Conservation (phyloP, 37 sponge, comb jelly and placozoan species). For the Petrosia ficiformis region DNA sequence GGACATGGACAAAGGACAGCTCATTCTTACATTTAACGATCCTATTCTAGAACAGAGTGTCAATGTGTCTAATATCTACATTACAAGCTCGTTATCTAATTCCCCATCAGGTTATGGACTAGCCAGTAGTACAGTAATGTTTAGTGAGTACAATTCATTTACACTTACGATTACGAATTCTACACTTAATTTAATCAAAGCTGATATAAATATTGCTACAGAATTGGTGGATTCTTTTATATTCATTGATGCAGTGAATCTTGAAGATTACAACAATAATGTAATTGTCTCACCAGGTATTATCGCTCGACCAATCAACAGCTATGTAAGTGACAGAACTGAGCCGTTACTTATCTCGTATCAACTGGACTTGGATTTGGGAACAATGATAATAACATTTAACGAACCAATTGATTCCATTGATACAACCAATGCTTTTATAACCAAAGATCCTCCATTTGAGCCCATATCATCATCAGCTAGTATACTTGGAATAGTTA, state of each 20-base stretch:
- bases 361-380: conserved; percentile 13
- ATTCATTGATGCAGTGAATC: neutral
- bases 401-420: conserved; percentile 12
- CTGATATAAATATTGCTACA: conserved; percentile 14
- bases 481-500: neutral
- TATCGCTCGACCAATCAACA: neutral
- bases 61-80: neutral
- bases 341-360: conserved; percentile 4
- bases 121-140: neutral
- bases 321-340: neutral
- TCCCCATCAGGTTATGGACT: neutral
- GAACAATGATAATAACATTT: conserved; percentile 12
- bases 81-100: neutral
- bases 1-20: conserved; percentile 4
- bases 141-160: neutral
- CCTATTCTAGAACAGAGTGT: neutral
- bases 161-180: neutral
- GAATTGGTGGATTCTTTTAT: neutral
- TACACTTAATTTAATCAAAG: conserved; percentile 7
- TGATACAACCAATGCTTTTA: neutral
- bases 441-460: neutral
- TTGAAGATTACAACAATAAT: conserved; percentile 15
- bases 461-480: neutral
- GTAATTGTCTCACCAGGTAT: neutral
- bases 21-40: conserved; percentile 21